Conservation (phyloP, 2,113 vertebrate genomes). For the Mus spicilegus region DNA sequence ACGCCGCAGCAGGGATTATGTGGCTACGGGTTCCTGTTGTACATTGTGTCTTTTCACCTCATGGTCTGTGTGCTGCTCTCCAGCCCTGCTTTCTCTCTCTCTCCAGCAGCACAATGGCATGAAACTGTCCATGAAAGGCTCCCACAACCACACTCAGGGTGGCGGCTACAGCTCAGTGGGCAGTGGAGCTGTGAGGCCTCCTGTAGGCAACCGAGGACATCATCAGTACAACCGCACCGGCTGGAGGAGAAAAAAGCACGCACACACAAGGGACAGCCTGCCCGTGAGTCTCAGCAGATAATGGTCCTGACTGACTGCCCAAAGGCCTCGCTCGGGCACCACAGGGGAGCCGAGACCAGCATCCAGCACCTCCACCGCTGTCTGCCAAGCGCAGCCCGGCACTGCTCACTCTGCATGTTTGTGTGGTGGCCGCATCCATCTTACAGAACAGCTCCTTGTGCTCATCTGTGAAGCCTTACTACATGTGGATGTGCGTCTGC, state of each 20-base stretch:
- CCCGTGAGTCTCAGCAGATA: conserved; percentile 98
- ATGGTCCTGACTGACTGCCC: conserved; percentile 80
- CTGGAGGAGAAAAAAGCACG: conserved; percentile 94
- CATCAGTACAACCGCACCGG: conserved; percentile 94
- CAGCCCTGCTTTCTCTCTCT: not conserved
- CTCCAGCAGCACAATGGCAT: conserved; percentile 89
- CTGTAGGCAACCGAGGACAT: conserved; percentile 90
- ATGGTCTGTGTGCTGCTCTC: not conserved
- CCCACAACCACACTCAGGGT: conserved; percentile 89
- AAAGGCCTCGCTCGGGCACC: conserved; percentile 74
- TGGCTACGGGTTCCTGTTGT: not conserved
- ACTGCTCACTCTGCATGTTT: conserved; percentile 90
- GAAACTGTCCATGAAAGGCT: conserved; percentile 94
- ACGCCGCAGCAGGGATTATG: not conserved
- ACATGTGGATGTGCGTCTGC: conserved; percentile 87
- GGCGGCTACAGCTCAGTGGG: conserved; percentile 87
- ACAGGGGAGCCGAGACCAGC: conserved; percentile 86
- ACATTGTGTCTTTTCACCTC: not conserved
- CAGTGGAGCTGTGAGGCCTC: conserved; percentile 86
- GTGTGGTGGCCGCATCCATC: conserved; percentile 87
- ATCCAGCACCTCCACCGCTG: conserved; percentile 81
- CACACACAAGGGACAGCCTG: conserved; percentile 91
- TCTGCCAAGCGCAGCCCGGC: conserved; percentile 81
- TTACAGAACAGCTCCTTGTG: conserved; percentile 90
- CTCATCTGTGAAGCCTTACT: conserved; percentile 92